A percentile compares a stretch with the other conserved stretches of the same genome.
Conservation (phyloP, 2,797 vertebrate species). For the Pelobates cultripes region DNA sequence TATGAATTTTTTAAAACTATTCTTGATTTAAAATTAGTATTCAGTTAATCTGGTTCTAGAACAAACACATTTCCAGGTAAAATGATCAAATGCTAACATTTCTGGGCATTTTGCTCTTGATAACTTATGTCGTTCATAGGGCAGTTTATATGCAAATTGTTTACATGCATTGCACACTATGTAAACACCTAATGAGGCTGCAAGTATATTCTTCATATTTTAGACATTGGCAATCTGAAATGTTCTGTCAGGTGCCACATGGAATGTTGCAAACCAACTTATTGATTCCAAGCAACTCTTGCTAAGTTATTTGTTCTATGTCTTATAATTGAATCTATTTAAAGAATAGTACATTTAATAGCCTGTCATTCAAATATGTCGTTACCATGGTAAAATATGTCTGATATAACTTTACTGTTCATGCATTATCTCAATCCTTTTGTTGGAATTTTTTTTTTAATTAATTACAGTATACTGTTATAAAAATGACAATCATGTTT, state of each 20-base stretch:
- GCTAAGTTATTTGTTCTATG: slow-evolving; percentile 3
- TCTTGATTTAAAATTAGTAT: too few species aligned
- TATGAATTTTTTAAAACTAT: too few species aligned
- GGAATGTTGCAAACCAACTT: not conserved
- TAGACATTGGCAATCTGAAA: not conserved
- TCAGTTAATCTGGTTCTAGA: too few species aligned
- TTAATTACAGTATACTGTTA: not conserved
- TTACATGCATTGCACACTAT: too few species aligned
- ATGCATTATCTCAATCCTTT: slow-evolving; percentile 4
- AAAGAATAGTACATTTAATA: slow-evolving; percentile 25
- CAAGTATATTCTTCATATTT: too few species aligned
- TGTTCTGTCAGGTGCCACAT: not conserved
- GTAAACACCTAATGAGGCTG: too few species aligned
- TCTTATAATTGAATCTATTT: slow-evolving; percentile 20
- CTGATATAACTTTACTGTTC: slow-evolving; percentile 11
- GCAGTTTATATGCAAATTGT: too few species aligned
- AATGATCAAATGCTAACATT: too few species aligned
- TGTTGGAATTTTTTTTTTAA: not conserved
- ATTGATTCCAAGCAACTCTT: not conserved
- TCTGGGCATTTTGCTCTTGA: too few species aligned
- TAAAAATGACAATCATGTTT: not conserved
- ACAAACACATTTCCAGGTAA: too few species aligned
- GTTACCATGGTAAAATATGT: slow-evolving; percentile 33
- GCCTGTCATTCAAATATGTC: slow-evolving; percentile 13
- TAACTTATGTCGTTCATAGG: too few species aligned